Evolutionary conservation across 2,797 vertebrate genomes (phyloP).

Genomic region (Chloroceryle amazona): DNA sequence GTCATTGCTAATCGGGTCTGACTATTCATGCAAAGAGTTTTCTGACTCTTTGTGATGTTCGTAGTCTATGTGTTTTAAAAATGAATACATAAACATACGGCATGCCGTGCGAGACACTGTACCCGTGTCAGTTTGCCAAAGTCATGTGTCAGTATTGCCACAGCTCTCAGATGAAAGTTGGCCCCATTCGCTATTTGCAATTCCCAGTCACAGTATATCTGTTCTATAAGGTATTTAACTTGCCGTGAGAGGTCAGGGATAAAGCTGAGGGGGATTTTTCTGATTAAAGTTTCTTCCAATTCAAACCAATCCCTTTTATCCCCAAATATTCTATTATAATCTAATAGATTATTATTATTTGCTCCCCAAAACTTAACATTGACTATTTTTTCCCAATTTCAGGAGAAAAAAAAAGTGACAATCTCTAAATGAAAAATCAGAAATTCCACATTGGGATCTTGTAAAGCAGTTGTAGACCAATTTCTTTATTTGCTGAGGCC

Average conservation of each 20-base stretch:
- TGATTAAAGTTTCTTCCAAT: background rate
- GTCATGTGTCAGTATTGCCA: background rate
- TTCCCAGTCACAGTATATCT: background rate
- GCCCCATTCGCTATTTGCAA: background rate
- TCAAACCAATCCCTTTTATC: background rate
- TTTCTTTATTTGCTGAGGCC: background rate
- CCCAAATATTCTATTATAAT: background rate
- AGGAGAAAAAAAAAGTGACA: background rate
- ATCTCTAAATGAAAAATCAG: background rate
- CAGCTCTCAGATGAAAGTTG: background rate
- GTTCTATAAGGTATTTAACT: background rate
- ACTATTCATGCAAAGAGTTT: background rate
- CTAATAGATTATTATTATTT: background rate
- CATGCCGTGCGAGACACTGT: background rate
- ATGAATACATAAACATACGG: background rate
- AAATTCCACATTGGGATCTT: background rate
- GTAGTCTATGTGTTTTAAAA: conserved; percentile 17
- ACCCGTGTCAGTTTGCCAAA: background rate
- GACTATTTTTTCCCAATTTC: background rate
- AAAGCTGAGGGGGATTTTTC: background rate
- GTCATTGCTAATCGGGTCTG: background rate
- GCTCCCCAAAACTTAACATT: background rate
- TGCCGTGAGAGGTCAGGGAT: background rate
- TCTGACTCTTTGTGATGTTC: background rate
- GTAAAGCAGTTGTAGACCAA: background rate